Percentiles rank a stretch among this genome's conserved stretches.
These are phyloP conservation scores for Polietes domitor DNA, from an alignment of 2,888 invertebrate genomes.

Conservation along the genomic window DNA sequence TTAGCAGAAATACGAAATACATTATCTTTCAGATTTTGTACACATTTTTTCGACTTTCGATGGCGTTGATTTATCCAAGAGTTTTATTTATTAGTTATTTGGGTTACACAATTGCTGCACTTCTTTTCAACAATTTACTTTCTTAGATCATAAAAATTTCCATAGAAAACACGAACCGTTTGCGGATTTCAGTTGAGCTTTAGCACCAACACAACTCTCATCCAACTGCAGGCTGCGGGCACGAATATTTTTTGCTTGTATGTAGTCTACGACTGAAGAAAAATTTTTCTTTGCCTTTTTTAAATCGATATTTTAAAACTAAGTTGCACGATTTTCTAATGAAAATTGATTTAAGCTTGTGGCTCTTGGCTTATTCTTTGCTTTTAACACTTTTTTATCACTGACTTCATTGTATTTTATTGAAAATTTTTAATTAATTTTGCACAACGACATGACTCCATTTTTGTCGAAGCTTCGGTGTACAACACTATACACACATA, in stretches of 20 bases:
- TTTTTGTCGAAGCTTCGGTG: constrained; percentile 70
- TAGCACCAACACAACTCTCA: constrained; percentile 59
- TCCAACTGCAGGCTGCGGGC: constrained; percentile 68
- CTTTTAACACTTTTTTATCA: constrained; percentile 72
- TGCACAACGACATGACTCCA: constrained; percentile 72
- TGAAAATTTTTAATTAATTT: constrained; percentile 74
- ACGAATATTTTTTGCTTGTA: constrained; percentile 69
- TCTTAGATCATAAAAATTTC: constrained; percentile 31
- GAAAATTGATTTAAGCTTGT: constrained; percentile 61
- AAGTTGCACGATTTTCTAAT: constrained; percentile 67
- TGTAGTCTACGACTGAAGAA: constrained; percentile 74
- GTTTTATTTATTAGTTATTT: constrained; percentile 11
- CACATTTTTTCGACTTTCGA: neutral
- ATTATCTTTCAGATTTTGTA: neutral
- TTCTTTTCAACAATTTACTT: neutral
- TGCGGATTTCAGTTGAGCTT: constrained; percentile 61
- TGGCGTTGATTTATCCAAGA: neutral
- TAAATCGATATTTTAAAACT: constrained; percentile 67
- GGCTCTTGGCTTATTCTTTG: constrained; percentile 68
- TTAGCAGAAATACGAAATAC: constrained; percentile 16
- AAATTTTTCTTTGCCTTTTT: constrained; percentile 70
- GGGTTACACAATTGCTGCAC: constrained; percentile 62
- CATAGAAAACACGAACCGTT: constrained; percentile 52
- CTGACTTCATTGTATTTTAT: constrained; percentile 74
- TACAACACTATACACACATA: neutral